Evolutionary conservation across 30 jellyfish, hydroid and myxozoan genomes (phyloP).

Genomic region (Hydractinia echinata): DNA sequence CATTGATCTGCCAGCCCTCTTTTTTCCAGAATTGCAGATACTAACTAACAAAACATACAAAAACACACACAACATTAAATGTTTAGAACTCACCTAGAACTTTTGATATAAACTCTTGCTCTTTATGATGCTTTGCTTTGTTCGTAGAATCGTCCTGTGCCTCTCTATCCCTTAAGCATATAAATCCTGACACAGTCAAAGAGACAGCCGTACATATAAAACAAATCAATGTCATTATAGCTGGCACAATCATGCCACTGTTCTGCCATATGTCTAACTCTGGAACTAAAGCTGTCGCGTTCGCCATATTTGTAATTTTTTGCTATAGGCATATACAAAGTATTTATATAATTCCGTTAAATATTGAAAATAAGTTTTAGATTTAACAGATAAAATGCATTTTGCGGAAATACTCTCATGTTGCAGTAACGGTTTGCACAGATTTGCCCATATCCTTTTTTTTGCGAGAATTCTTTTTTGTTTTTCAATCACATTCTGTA

Average conservation of each 20-base stretch:
- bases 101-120: constrained; percentile 72
- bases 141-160: constrained; percentile 66
- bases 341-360: too few relatives aligned
- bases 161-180: constrained; percentile 80
- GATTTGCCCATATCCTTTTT: too few relatives aligned
- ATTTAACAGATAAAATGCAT: too few relatives aligned
- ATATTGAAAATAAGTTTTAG: too few relatives aligned
- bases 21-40: too few relatives aligned
- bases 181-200: constrained; percentile 77
- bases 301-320: background rate
- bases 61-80: background rate
- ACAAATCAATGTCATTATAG: constrained; percentile 69
- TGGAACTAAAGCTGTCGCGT: constrained; percentile 3
- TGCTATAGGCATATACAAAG: too few relatives aligned
- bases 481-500: too few relatives aligned
- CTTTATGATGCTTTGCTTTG: constrained; percentile 55
- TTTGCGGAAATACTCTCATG: too few relatives aligned
- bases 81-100: constrained; percentile 20
- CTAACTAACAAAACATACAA: background rate
- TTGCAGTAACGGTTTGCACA: too few relatives aligned
- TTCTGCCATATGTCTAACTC: constrained; percentile 27
- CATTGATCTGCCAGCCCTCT: too few relatives aligned
- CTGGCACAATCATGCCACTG: constrained; percentile 57
- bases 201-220: constrained; percentile 78
- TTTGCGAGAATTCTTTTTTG: too few relatives aligned